A percentile compares a stretch with the other conserved stretches of the same genome.
phyloP scores from a whole-genome alignment of 2,797 vertebrate genomes.

The Alosa sapidissima region DNA sequence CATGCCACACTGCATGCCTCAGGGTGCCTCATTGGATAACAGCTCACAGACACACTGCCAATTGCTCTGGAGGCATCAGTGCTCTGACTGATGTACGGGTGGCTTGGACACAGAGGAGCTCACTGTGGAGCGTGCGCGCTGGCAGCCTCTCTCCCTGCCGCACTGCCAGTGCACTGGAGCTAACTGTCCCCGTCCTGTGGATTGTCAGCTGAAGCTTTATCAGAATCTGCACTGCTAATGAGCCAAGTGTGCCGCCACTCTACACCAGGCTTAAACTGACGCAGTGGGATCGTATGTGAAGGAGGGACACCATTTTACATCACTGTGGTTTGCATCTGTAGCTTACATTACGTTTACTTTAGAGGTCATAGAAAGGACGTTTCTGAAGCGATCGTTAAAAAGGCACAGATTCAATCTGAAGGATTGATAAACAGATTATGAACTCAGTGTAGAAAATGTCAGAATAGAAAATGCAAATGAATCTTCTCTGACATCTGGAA shows the following conservation, averaged over 20 bases:
- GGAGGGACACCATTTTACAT: neutral
- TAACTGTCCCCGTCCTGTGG: neutral
- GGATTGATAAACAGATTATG: neutral
- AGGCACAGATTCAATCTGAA: neutral
- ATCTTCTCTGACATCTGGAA: neutral
- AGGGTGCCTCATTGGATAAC: neutral
- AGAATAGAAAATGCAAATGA: neutral
- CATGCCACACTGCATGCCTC: neutral
- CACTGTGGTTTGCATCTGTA: neutral
- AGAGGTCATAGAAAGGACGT: too few species aligned
- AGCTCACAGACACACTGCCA: constrained; percentile 17
- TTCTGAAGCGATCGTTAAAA: neutral
- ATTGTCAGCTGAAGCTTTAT: neutral
- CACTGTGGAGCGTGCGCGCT: neutral
- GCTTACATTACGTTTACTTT: neutral
- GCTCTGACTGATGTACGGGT: neutral
- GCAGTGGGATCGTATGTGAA: neutral
- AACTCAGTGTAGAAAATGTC: neutral
- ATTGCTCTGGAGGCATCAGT: neutral
- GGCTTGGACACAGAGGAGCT: neutral
- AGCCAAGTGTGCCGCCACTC: too few species aligned
- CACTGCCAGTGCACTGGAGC: neutral
- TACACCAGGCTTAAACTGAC: neutral
- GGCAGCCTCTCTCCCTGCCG: neutral
- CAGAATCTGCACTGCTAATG: neutral